phyloP scores from a whole-genome alignment of 53 echinoderm and acorn worm genomes.

The Astropecten irregularis region DNA sequence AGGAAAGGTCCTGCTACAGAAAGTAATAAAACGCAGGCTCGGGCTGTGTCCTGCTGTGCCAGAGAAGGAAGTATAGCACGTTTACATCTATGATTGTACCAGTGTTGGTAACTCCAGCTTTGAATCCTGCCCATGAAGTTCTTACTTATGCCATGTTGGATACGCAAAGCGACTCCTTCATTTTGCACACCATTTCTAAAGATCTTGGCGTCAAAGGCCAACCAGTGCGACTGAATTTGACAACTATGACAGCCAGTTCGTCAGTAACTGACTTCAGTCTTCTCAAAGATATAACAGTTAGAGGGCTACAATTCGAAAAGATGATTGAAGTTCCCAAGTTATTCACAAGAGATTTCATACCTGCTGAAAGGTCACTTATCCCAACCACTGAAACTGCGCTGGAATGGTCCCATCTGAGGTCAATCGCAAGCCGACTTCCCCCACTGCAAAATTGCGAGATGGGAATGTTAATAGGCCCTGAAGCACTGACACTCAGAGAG shows the following conservation, averaged over 20 bases:
- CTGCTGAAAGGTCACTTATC: constrained; percentile 41
- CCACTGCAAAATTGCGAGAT: constrained; percentile 41
- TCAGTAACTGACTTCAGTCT: neutral
- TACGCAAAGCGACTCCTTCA: constrained; percentile 68
- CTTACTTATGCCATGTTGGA: constrained; percentile 64
- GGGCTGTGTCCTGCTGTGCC: no score
- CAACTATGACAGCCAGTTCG: constrained; percentile 42
- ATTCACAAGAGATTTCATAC: constrained; percentile 71
- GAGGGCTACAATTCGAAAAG: constrained; percentile 14
- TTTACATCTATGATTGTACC: no score
- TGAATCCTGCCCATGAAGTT: constrained; percentile 32
- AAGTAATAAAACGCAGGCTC: neutral
- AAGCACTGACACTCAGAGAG: constrained; percentile 31
- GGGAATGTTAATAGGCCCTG: constrained; percentile 49
- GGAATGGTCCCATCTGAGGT: constrained; percentile 33
- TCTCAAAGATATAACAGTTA: neutral
- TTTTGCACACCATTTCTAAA: constrained; percentile 13
- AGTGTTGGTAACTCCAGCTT: constrained; percentile 1
- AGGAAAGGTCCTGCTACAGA: neutral
- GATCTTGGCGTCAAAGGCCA: constrained; percentile 2
- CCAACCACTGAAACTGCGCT: constrained; percentile 52
- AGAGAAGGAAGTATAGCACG: no score
- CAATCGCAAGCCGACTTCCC: constrained; percentile 18
- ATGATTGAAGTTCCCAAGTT: constrained; percentile 46
- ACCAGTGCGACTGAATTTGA: constrained; percentile 10